phyloP scores from a whole-genome alignment of 2,888 invertebrate species.

The Trissoscelio sp. region DNA sequence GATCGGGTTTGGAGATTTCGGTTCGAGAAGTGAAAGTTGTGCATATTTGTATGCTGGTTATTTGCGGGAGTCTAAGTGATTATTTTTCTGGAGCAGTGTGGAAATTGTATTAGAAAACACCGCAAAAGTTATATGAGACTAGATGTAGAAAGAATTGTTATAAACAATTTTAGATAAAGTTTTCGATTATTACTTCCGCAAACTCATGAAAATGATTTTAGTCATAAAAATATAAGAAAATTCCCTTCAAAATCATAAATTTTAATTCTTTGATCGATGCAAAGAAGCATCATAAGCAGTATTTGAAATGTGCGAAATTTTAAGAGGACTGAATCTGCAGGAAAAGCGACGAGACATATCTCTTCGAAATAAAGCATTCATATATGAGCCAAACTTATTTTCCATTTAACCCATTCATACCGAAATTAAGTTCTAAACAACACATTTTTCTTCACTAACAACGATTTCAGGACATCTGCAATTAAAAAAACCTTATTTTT shows the following conservation, averaged over 20 bases:
- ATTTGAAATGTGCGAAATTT: constrained; percentile 27
- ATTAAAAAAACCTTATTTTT: too few species aligned
- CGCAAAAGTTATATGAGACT: too few species aligned
- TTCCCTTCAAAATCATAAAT: not conserved
- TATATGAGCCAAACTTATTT: constrained; percentile 13
- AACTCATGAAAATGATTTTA: not conserved
- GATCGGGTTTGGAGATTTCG: constrained; percentile 1
- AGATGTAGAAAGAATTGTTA: too few species aligned
- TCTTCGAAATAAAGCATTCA: constrained; percentile 4
- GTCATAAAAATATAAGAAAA: not conserved
- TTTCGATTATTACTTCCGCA: too few species aligned
- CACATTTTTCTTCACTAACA: too few species aligned
- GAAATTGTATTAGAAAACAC: too few species aligned
- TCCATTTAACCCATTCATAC: too few species aligned
- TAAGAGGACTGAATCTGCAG: constrained; percentile 11
- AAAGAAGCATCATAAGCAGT: constrained; percentile 9
- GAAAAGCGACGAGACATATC: constrained; percentile 1
- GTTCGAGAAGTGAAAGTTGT: constrained; percentile 1
- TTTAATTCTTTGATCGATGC: constrained; percentile 3
- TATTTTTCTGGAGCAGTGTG: not conserved
- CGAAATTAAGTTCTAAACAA: too few species aligned
- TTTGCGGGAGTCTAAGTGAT: not conserved
- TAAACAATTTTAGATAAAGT: too few species aligned
- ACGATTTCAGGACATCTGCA: too few species aligned
- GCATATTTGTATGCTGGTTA: not conserved